Conservation (phyloP, 2,888 invertebrate genomes). For the Lithophane semibrunnea region DNA sequence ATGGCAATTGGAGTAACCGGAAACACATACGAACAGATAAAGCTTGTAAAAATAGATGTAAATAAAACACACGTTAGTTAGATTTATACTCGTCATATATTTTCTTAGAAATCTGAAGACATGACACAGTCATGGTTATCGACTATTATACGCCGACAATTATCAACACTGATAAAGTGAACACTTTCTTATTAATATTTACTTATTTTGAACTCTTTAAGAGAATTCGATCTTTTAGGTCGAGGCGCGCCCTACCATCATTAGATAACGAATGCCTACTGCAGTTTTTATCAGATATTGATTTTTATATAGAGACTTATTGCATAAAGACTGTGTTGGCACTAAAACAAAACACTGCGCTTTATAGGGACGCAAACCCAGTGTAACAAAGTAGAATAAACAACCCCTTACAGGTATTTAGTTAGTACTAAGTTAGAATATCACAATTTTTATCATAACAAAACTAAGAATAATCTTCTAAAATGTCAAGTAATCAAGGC, state of each 20-base stretch:
- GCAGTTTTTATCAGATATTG: slow-evolving; percentile 8
- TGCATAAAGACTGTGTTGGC: neutral
- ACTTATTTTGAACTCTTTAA: slow-evolving; percentile 6
- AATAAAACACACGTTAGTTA: slow-evolving; percentile 25
- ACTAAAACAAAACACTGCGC: neutral
- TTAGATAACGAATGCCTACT: neutral
- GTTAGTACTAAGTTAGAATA: slow-evolving; percentile 17
- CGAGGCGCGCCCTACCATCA: neutral
- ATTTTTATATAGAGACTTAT: slow-evolving; percentile 3
- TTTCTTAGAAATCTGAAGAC: slow-evolving; percentile 17
- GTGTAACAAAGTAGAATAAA: slow-evolving; percentile 2
- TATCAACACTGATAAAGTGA: neutral
- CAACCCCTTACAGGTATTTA: neutral
- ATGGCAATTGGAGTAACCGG: too few relatives aligned
- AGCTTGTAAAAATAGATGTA: neutral
- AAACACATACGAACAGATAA: too few relatives aligned
- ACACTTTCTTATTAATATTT: neutral
- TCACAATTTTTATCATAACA: slow-evolving; percentile 27
- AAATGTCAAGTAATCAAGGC: slow-evolving; percentile 5
- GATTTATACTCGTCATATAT: slow-evolving; percentile 20
- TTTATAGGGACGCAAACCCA: neutral
- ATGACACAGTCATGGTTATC: neutral
- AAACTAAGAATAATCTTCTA: slow-evolving; percentile 35
- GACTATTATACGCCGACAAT: neutral
- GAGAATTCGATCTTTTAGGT: neutral